phyloP scores from a whole-genome alignment of 1,140 invertebrate species.

The Drosophila jambulina region DNA sequence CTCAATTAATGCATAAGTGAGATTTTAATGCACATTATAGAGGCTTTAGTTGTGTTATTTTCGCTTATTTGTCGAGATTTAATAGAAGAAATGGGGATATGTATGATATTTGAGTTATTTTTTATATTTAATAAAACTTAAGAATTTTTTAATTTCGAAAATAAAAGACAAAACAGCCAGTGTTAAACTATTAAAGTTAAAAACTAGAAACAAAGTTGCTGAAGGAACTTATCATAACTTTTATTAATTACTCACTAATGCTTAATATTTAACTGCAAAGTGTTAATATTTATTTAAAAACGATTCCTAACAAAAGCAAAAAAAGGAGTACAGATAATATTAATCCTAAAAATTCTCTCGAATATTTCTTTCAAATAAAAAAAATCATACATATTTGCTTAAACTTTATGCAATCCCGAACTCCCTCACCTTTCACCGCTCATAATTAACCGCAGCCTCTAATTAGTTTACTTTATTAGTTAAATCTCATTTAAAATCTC shows the following conservation, averaged over 20 bases:
- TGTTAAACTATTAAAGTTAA: neutral
- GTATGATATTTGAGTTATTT: neutral
- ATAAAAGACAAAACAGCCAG: neutral
- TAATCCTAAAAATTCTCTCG: neutral
- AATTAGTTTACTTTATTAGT: constrained; percentile 58
- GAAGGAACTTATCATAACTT: neutral
- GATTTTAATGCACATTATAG: neutral
- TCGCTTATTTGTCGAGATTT: neutral
- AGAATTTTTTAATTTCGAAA: neutral
- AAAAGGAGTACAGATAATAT: neutral
- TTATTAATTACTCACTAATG: neutral
- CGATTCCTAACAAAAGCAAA: neutral
- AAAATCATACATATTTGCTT: neutral
- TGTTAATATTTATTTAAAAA: neutral
- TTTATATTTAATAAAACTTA: neutral
- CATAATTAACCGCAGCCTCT: constrained; percentile 28
- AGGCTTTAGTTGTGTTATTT: neutral
- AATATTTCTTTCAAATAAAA: neutral
- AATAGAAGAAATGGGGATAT: neutral
- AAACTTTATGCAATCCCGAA: neutral
- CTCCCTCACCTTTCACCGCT: neutral
- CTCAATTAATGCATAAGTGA: neutral
- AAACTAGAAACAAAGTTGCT: neutral
- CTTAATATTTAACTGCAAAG: neutral
- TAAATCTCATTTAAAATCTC: constrained; percentile 37